phyloP scores from a whole-genome alignment of 37 sponge, comb jelly and placozoan species.

The Haliclona indistincta region DNA sequence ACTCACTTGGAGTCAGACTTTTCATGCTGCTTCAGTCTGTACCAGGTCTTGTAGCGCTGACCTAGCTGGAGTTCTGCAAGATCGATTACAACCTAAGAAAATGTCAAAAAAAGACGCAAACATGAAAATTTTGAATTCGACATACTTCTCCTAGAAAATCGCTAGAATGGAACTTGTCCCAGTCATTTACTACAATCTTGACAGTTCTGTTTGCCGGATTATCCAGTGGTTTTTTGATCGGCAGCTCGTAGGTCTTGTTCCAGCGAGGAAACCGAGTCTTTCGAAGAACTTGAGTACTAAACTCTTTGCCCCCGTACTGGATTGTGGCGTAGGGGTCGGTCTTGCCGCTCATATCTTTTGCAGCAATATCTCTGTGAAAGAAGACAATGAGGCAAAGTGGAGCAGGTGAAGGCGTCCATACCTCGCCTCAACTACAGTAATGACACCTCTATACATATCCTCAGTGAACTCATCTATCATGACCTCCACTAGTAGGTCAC shows the following conservation, averaged over 20 bases:
- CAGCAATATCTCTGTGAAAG: conserved; percentile 71
- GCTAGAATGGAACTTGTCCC: conserved; percentile 61
- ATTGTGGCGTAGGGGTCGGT: conserved; percentile 75
- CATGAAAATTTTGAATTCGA: no score
- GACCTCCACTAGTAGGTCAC: conserved; percentile 72
- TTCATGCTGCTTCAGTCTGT: conserved; percentile 61
- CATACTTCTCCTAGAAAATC: conserved; percentile 84
- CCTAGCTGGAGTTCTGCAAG: conserved; percentile 67
- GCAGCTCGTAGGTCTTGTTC: conserved; percentile 63
- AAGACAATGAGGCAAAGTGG: background rate
- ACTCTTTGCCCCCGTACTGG: conserved; percentile 42
- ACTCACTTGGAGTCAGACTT: conserved; percentile 27
- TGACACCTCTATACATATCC: background rate
- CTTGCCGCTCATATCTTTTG: conserved; percentile 58
- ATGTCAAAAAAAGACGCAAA: background rate
- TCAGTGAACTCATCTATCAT: conserved; percentile 26
- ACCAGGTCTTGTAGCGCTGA: conserved; percentile 74
- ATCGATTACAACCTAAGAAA: conserved; percentile 59
- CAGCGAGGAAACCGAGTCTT: conserved; percentile 86
- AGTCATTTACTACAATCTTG: conserved; percentile 49
- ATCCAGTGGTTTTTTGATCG: conserved; percentile 10
- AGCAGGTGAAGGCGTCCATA: background rate
- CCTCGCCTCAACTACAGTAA: conserved; percentile 64
- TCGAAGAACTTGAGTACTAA: conserved; percentile 55
- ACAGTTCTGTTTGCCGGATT: conserved; percentile 15